These are phyloP conservation scores for Gymnopithys bicolor DNA, from an alignment of 2,797 vertebrate species.

Conservation along the genomic window DNA sequence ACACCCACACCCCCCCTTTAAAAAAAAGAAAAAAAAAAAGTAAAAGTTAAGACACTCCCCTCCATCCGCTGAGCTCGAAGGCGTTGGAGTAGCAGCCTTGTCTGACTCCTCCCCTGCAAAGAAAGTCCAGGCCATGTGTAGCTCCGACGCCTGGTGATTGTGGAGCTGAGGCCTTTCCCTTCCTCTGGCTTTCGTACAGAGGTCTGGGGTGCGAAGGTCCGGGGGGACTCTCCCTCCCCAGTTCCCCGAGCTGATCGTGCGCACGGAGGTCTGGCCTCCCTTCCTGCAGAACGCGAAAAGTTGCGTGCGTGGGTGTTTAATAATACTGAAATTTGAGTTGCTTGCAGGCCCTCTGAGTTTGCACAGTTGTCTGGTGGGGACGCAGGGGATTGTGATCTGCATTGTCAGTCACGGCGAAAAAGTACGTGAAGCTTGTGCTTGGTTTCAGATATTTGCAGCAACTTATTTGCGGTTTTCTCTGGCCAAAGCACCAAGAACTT, in stretches of 20 bases:
- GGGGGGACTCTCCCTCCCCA: rapidly evolving
- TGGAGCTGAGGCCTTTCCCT: neutral
- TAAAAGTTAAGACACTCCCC: conserved; percentile 50
- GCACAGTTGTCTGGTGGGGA: neutral
- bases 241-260: rapidly evolving
- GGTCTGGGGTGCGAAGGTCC: neutral
- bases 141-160: neutral
- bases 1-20: rapidly evolving
- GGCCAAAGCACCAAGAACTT: neutral
- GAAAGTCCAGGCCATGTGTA: conserved; percentile 19
- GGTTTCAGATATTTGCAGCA: neutral
- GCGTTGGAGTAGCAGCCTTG: neutral
- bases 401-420: neutral
- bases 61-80: neutral
- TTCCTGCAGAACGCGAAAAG: neutral
- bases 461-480: neutral
- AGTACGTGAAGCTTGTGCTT: neutral
- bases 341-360: neutral
- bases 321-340: neutral
- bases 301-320: neutral
- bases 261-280: neutral
- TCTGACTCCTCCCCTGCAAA: conserved; percentile 45
- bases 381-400: neutral
- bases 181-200: neutral
- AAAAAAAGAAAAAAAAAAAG: neutral